Evolutionary conservation across 2,888 invertebrate species (phyloP).

Genomic region (Teinopalpus imperialis): DNA sequence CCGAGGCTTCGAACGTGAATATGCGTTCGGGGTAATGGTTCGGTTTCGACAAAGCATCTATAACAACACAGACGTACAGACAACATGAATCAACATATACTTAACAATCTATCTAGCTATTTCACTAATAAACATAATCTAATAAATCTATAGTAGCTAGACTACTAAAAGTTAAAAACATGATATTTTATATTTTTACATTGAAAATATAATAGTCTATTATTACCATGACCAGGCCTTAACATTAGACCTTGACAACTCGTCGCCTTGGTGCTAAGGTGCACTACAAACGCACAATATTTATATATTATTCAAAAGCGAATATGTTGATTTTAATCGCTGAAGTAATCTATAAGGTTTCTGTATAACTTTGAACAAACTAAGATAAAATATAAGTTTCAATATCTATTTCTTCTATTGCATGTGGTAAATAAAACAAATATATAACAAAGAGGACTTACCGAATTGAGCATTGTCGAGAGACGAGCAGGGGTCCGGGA

Average conservation of each 20-base stretch:
- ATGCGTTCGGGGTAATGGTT: constrained; percentile 77
- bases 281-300: constrained; percentile 19
- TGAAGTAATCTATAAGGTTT: too few relatives aligned
- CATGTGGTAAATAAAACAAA: neutral
- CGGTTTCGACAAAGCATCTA: constrained; percentile 82
- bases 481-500: constrained; percentile 55
- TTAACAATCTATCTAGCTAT: constrained; percentile 22
- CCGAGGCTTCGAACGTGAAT: constrained; percentile 76
- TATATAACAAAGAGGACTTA: constrained; percentile 40
- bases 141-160: constrained; percentile 9
- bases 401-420: too few relatives aligned
- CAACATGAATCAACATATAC: constrained; percentile 56
- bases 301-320: constrained; percentile 18
- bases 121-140: neutral
- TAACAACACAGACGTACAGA: constrained; percentile 78
- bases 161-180: constrained; percentile 3
- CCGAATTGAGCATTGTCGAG: constrained; percentile 73
- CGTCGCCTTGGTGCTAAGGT: constrained; percentile 20
- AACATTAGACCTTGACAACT: constrained; percentile 15
- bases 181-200: neutral
- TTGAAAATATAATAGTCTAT: neutral
- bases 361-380: too few relatives aligned
- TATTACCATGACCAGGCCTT: constrained; percentile 5
- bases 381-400: too few relatives aligned
- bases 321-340: constrained; percentile 2